Evolutionary conservation across 2,797 vertebrate genomes (phyloP).

Genomic region (Prionace glauca): DNA sequence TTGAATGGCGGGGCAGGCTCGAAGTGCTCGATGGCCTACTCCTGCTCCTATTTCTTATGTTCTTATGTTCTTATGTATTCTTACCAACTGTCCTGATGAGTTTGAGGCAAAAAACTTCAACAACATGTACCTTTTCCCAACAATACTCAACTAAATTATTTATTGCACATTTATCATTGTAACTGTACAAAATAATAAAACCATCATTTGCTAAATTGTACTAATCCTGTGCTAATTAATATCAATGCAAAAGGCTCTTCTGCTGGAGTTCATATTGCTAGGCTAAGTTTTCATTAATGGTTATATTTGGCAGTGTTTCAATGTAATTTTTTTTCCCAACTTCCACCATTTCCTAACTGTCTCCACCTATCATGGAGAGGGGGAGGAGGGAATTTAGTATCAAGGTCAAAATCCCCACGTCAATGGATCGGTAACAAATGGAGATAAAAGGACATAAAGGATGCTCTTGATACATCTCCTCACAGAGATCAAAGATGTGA

Average conservation of each 20-base stretch:
- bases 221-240: not conserved
- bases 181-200: not conserved
- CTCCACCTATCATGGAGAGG: not conserved
- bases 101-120: too few species aligned
- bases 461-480: not conserved
- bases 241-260: not conserved
- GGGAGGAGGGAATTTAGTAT: not conserved
- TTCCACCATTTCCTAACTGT: not conserved
- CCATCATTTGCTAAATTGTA: not conserved
- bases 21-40: too few species aligned
- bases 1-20: too few species aligned
- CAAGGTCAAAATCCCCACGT: not conserved
- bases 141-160: not conserved
- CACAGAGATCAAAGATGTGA: not conserved
- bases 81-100: too few species aligned
- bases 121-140: too few species aligned
- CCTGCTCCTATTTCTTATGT: too few species aligned
- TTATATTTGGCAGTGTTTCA: not conserved
- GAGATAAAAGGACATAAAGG: not conserved
- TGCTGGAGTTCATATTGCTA: not conserved
- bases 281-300: not conserved
- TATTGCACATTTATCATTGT: too few species aligned
- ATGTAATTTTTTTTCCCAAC: not conserved
- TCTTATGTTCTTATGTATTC: too few species aligned
- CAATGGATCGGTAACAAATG: not conserved